Base-by-base conservation (phyloP, 2,888 invertebrate genomes). In the Rhamphomyia laevipes region DNA sequence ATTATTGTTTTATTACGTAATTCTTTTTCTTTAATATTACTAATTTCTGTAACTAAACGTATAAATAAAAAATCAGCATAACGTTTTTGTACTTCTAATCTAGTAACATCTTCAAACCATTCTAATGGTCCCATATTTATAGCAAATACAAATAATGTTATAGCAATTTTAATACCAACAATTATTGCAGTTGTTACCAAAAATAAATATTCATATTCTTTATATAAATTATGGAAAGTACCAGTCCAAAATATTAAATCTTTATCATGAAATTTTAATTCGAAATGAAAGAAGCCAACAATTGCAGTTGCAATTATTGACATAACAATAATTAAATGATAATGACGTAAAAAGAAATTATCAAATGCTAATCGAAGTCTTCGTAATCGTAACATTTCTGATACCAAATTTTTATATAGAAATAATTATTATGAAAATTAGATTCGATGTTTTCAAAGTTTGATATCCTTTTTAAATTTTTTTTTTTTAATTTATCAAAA, bases 41-140 rank as follows among this genome's bases (percentile, higher is more conserved):
- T 67, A 21, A 68, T 61, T 0, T 64, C 63, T 1, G 63, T 58
- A 5, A 68, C 56, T 17, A 68, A 51, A 6, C 66, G 66, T 41
- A 66, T 51, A 45, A 68, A 58, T 0, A 68, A 56, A 47, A 61
- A 68, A 11, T 66, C 63, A 0, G 62, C 60, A 52, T 65, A 68
- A n/a, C 66, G 65, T 52, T 68, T 63, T 57, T 63, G 67, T 17
- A 67, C 62, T 54, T 69, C 64, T 47, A 61, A 40, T 42, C 59
- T 59, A 1, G 63, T 56, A 45, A 63, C 9, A 3, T 62, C 58
- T 15, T 59, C 49, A 12, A 55, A 57, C 9, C 55, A 59, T 12
- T 50, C 52, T 43, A 60, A 11, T 6, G 62, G 58, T 13, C 54
- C 53, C 27, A 56, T 31, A 41, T 61, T 64, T 3, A 60, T 57